These are phyloP conservation scores for Drosophila parabipectinata DNA, from an alignment of 1,140 invertebrate genomes.

Conservation along the genomic window DNA sequence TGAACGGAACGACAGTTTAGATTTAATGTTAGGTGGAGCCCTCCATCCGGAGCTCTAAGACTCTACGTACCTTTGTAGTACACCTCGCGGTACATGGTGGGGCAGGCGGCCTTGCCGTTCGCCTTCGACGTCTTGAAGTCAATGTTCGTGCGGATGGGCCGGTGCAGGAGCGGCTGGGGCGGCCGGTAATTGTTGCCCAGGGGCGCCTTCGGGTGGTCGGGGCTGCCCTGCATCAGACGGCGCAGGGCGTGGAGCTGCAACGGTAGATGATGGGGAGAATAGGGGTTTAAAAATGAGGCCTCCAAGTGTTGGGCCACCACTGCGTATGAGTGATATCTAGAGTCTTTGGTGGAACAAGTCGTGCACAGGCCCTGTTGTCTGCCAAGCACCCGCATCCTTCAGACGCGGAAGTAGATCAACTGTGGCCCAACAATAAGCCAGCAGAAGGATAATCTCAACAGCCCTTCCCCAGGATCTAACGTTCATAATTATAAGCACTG, in stretches of 20 bases:
- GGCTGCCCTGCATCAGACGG: constrained; percentile 94
- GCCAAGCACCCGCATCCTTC: neutral
- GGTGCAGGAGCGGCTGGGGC: constrained; percentile 93
- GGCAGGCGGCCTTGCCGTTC: constrained; percentile 91
- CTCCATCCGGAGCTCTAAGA: neutral
- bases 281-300: no score
- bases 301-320: neutral
- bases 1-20: no score
- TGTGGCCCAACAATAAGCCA: constrained; percentile 16
- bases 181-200: constrained; percentile 97
- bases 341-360: no score
- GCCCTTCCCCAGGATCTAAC: constrained; percentile 17
- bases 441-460: constrained; percentile 22
- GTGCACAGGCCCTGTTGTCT: no score
- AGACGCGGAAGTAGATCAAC: constrained; percentile 45
- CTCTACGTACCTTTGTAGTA: constrained; percentile 90
- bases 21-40: no score
- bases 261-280: constrained; percentile 10
- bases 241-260: constrained; percentile 91
- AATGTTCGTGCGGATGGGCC: constrained; percentile 97
- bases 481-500: constrained; percentile 45
- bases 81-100: constrained; percentile 93
- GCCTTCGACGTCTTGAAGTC: constrained; percentile 93
- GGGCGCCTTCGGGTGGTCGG: constrained; percentile 92
- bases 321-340: neutral